These are phyloP conservation scores for Macrobrachium rosenbergii DNA, from an alignment of 1,140 invertebrate species.

Conservation along the genomic window DNA sequence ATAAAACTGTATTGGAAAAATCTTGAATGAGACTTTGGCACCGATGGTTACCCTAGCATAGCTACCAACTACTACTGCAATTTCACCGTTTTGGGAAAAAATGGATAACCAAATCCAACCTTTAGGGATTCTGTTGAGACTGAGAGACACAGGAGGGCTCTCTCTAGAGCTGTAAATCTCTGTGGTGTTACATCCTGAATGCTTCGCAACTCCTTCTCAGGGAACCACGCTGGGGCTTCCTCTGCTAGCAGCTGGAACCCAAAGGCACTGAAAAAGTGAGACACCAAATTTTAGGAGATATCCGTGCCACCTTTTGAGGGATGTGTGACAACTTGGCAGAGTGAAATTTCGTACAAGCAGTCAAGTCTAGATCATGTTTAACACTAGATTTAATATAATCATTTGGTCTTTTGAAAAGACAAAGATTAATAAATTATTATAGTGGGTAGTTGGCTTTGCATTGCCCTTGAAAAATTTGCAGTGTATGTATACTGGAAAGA, in stretches of 20 bases:
- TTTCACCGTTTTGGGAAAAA: too few species aligned
- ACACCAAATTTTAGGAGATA: neutral
- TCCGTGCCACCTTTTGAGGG: neutral
- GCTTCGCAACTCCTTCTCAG: conserved; percentile 86
- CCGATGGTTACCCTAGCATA: too few species aligned
- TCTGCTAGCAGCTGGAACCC: conserved; percentile 84
- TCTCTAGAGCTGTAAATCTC: conserved; percentile 83
- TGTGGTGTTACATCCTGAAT: conserved; percentile 86
- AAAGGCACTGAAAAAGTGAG: conserved; percentile 76
- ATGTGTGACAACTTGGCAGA: neutral
- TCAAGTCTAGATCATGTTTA: too few species aligned
- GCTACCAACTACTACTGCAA: too few species aligned
- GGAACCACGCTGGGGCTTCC: conserved; percentile 92
- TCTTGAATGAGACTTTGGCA: too few species aligned
- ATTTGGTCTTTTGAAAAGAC: too few species aligned
- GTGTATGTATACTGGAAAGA: too few species aligned
- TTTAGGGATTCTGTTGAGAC: conserved; percentile 49
- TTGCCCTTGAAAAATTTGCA: too few species aligned
- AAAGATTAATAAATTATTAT: too few species aligned
- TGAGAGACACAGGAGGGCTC: conserved; percentile 83
- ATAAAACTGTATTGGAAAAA: too few species aligned
- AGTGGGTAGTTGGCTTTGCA: too few species aligned
- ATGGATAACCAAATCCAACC: neutral
- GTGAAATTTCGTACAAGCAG: neutral
- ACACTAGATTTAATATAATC: too few species aligned